A percentile compares a stretch with the other conserved stretches of the same genome.
phyloP scores from a whole-genome alignment of 92 coral and sea anemone genomes.

The Bergia puertoricense region DNA sequence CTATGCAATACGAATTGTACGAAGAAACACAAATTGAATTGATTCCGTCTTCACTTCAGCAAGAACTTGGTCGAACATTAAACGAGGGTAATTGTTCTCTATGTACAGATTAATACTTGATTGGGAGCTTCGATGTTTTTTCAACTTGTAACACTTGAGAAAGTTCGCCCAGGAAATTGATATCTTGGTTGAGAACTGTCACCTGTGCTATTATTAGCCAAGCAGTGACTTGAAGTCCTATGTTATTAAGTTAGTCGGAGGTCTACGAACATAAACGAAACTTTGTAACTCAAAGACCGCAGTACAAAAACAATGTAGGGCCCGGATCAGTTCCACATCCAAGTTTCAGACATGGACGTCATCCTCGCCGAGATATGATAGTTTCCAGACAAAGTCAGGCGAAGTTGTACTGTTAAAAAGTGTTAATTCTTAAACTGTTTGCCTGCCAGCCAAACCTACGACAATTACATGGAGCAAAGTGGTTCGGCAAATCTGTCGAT shows the following conservation, averaged over 20 bases:
- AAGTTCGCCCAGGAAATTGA: conserved; percentile 17
- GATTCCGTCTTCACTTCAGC: not conserved
- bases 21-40: not conserved
- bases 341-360: not conserved
- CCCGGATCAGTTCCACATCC: not conserved
- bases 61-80: not conserved
- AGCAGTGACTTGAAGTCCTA: conserved; percentile 4
- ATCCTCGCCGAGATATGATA: not conserved
- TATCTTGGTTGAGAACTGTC: conserved; percentile 16
- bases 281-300: conserved; percentile 5
- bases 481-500: conserved; percentile 25
- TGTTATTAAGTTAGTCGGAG: conserved; percentile 25
- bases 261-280: conserved; percentile 1
- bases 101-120: not conserved
- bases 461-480: conserved; percentile 3
- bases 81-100: not conserved
- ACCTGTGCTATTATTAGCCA: conserved; percentile 23
- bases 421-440: not conserved
- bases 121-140: conserved; percentile 4
- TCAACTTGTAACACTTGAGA: not conserved
- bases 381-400: not conserved
- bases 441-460: not conserved
- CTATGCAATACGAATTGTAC: not conserved
- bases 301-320: not conserved
- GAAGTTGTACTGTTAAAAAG: not conserved